Percentiles rank a stretch among this genome's conserved stretches.
These are phyloP conservation scores for Platanista minor DNA, from an alignment of 2,113 vertebrate genomes.

Conservation along the genomic window DNA sequence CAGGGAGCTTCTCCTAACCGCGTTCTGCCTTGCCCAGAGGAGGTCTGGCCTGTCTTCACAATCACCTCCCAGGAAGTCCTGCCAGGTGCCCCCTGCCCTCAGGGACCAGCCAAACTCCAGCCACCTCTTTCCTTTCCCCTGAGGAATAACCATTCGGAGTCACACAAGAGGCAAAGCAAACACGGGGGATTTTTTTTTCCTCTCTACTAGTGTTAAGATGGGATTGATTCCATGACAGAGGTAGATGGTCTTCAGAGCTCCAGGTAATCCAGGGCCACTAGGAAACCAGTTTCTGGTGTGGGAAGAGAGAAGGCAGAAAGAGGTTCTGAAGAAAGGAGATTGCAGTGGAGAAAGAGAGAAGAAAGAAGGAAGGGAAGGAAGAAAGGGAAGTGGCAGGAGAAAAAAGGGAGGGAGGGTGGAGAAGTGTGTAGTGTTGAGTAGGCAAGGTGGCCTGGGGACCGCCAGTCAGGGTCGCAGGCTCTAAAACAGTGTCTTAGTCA, in stretches of 20 bases:
- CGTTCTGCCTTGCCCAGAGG: fast-evolving
- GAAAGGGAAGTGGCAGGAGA: too few species aligned
- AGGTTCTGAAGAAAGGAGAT: not conserved
- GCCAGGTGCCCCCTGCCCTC: fast-evolving
- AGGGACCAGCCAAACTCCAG: fast-evolving
- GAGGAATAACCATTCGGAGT: not conserved
- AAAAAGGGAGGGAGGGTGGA: fast-evolving
- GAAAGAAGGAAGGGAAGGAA: too few species aligned
- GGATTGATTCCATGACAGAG: not conserved
- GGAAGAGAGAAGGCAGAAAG: not conserved
- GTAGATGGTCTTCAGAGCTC: fast-evolving
- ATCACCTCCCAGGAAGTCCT: not conserved
- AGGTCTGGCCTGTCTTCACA: not conserved
- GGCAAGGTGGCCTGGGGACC: not conserved
- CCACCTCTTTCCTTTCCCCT: not conserved
- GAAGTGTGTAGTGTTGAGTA: fast-evolving
- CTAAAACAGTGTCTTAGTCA: not conserved
- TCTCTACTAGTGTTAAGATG: too few species aligned
- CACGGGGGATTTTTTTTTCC: not conserved
- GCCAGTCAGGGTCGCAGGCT: not conserved
- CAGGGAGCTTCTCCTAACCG: fast-evolving
- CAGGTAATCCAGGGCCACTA: not conserved
- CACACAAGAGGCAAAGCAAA: not conserved
- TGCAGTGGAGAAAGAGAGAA: not conserved
- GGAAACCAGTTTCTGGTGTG: fast-evolving